Evolutionary conservation across 2,888 invertebrate genomes (phyloP), one percentile per base, ranked within the genome.

Genomic region (Erebia aethiops): DNA sequence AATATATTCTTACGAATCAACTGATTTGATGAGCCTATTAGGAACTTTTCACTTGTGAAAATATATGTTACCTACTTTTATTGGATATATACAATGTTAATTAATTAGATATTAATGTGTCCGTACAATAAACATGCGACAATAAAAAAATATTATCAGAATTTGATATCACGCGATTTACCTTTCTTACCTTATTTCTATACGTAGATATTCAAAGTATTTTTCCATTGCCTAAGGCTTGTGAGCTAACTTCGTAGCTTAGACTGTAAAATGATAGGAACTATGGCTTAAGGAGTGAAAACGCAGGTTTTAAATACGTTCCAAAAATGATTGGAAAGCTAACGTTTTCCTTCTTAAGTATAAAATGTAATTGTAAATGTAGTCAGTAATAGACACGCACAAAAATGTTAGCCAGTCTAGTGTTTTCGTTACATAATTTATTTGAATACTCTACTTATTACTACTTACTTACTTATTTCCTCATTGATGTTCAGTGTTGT

Each of bases 191-290:
- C 11, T 67, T 35, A 60, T 56, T 68, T 64, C 26, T 65, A 62
- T 65, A 57, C 21, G 52, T 71, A 71, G 69, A 74, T 72, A 72
- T 71, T 49, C 61, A 73, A 70, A 72, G 84, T 87, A 86, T 86
- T 86, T 86, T 85, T 85, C 79, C 84, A 84, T 83, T 75, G 80
- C 78, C 75, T 85, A 71, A 83, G 82, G 80, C 81, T 80, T 82
- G 82, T 77, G 76, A 79, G 74, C 71, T 56, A 73, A 54, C 77
- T 82, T 79, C 67, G 77, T 85, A 84, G 84, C 76, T 80, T 85
- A 87, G 80, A 61, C 51, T 26, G 13, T 67, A 49, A 52, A 46
- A 43, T 67, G 26, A 41, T 58, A 67, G 49, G 75, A 70, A 76
- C 75, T 80, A 77, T 62, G 13, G 62, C 56, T 43, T 43, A 69